Evolutionary conservation across 2,113 vertebrate genomes (phyloP), one percentile per base, ranked within the genome.

Genomic region (Nicator chloris): DNA sequence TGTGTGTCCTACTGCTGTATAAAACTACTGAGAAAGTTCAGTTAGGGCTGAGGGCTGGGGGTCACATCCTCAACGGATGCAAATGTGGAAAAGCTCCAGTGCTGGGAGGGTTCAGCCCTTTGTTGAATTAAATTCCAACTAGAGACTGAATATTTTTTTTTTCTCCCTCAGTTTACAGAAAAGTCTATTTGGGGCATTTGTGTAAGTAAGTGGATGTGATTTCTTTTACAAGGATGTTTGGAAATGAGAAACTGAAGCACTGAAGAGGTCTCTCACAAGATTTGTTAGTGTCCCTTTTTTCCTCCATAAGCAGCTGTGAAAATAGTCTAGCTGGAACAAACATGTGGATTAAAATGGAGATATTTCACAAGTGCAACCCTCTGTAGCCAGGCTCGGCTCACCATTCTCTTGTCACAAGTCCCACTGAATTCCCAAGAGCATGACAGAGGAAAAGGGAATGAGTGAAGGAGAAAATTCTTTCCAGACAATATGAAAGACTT

Each of bases 1-100:
- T 82, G 30, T 82, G 83, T 87, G 77, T 89, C 75, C 76, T 63
- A 60, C 50, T 92, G 79, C 59, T 64, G 66, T 60, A 76, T 76
- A 60, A 90, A 90, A 80, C 93, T 75, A 96, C 82, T 86, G 93
- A 90, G 86, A 95, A 96, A 96, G 93, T 96, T 97, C 92, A 95
- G 77, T 69, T 94, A 22, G 92, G 95, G 94, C 90, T 96, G 92
- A 96, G 95, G 93, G 92, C 45, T 95, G 93, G 85, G 94, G 95
- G 95, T 95, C 96, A 96, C 94, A 97, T 97, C 93, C 92, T 95
- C 88, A 92, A 88, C 44, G 80, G 96, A 95, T 94, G 88, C 90
- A 96, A 96, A 76, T 60, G 86, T 90, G 95, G 95, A 96, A 94
- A 65, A 76, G 88, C 80, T 96, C 92, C 92, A 96, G 69, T 66